Base-by-base conservation (phyloP, 2,888 invertebrate species). In the Caenorhabditis doughertyi region DNA sequence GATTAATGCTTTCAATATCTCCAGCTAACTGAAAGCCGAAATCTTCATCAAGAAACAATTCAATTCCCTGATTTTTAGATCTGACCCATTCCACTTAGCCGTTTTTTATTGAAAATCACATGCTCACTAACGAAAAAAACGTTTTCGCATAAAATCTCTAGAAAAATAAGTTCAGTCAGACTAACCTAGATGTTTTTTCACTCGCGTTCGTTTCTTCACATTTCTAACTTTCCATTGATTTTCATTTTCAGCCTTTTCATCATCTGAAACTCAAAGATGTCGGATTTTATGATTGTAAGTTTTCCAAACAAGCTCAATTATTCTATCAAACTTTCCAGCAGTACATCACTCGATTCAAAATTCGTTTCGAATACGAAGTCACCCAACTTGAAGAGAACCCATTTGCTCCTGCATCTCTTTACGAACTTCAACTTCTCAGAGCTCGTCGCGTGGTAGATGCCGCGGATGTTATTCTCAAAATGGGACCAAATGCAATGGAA, bases 281-380 rank as follows among this genome's bases (percentile, higher is more conserved):
- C 64, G 0, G 29, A 55, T 0, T 70, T 70, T 29, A 72, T 72
- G 72, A 72, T 72, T 29, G 72, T 62, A 7, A 62, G 62, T 58
- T 47, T 9, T 2, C n/a, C n/a, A n/a, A n/a, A n/a, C n/a, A n/a
- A n/a, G n/a, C 44, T 13, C 29, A 9, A 11, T 60, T 27, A 23
- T n/a, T 18, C 13, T 21, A 42, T 47, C 2, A 47, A 47, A 47
- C 53, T 25, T 60, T 62, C 29, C 42, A 72, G 72, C 9, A 62
- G 7, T 72, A 72, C 53, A 21, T 72, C 16, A 72, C 51, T 11
- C 60, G 72, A 0, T 72, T 72, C 62, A 72, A 72, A 29, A 42
- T 27, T 3, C 58, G 58, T 18, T 72, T 35, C 21, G 39, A 62
- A 9, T 11, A 27, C 7, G 72, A 53, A 25, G 49, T 72, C 4